A percentile compares a stretch with the other conserved stretches of the same genome.
Conservation (phyloP, 2,113 vertebrate genomes). For the Osmerus eperlanus region DNA sequence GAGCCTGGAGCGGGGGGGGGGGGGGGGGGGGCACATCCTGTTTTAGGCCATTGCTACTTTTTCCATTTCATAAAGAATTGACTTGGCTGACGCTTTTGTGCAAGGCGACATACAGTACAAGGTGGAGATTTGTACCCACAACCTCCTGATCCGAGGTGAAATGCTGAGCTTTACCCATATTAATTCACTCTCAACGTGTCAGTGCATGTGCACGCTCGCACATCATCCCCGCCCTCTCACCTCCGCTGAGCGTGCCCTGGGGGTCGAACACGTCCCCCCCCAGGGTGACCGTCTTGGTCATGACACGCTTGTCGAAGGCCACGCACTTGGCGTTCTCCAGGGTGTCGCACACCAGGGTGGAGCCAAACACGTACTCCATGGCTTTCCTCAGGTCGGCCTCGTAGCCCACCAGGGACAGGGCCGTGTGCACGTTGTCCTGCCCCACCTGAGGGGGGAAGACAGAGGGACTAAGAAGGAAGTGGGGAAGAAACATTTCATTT, state of each 20-base stretch:
- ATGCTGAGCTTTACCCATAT: too few species aligned
- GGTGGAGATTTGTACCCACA: not conserved
- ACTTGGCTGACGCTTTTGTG: too few species aligned
- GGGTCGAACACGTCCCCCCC: slow-evolving; percentile 93
- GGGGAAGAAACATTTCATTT: too few species aligned
- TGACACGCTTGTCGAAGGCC: slow-evolving; percentile 87
- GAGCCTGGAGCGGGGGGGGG: slow-evolving; percentile 67
- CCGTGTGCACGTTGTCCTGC: slow-evolving; percentile 74
- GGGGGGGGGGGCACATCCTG: not conserved
- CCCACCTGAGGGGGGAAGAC: slow-evolving; percentile 73
- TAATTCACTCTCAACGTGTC: too few species aligned
- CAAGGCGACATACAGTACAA: not conserved
- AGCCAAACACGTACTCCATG: slow-evolving; percentile 95
- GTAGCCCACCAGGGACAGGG: slow-evolving; percentile 83
- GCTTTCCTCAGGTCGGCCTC: slow-evolving; percentile 86
- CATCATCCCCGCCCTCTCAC: slow-evolving; percentile 54
- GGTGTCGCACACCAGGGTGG: slow-evolving; percentile 83
- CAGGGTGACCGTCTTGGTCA: slow-evolving; percentile 86
- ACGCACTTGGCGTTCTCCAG: slow-evolving; percentile 92
- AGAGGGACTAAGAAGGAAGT: not conserved
- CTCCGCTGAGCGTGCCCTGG: slow-evolving; percentile 92
- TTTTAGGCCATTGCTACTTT: too few species aligned
- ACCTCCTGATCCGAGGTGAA: not conserved
- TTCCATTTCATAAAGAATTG: too few species aligned
- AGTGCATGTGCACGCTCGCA: too few species aligned